Conservation (phyloP, 2,113 vertebrate genomes). For the Lontra canadensis region DNA sequence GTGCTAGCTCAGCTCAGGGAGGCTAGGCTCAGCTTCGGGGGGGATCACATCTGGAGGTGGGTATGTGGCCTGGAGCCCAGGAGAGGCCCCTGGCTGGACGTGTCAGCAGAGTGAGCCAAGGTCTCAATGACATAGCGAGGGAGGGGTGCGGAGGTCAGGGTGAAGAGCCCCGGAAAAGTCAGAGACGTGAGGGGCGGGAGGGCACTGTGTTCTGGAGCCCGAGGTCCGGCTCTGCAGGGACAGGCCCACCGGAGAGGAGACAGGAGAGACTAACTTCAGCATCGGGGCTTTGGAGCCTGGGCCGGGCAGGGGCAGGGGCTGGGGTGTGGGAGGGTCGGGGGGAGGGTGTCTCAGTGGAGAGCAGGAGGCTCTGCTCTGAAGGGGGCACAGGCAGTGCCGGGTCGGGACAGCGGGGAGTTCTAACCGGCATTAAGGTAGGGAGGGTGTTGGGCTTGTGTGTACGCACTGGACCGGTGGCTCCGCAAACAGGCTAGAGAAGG, state of each 20-base stretch:
- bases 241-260: background rate
- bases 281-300: background rate
- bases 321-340: background rate
- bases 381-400: background rate
- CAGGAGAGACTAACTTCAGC: background rate
- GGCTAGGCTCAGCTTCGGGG: background rate
- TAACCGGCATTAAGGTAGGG: background rate
- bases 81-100: background rate
- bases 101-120: background rate
- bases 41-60: background rate
- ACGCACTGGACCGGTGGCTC: accelerated
- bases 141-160: background rate
- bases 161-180: background rate
- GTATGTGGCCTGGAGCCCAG: background rate
- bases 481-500: background rate
- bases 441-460: background rate
- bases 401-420: background rate
- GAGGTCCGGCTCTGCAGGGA: background rate
- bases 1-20: background rate
- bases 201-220: background rate
- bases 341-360: background rate
- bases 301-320: background rate
- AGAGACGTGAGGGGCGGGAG: background rate
- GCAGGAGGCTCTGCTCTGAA: background rate
- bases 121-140: background rate